phyloP scores from a whole-genome alignment of 2,888 invertebrate genomes.

The Drosophila limbata region DNA sequence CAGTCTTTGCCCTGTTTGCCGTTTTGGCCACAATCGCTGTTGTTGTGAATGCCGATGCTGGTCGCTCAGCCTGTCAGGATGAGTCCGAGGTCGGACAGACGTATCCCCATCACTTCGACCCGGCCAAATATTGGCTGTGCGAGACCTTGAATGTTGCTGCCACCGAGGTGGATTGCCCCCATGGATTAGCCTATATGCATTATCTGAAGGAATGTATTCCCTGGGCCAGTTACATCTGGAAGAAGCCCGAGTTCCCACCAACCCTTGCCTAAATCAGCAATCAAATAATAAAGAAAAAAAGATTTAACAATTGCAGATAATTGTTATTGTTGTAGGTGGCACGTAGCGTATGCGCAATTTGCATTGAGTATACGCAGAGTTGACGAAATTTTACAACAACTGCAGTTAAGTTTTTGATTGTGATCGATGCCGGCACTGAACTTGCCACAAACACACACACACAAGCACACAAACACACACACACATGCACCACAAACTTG shows the following conservation, averaged over 20 bases:
- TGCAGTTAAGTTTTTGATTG: constrained; percentile 22
- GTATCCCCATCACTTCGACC: constrained; percentile 81
- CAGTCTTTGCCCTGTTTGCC: constrained; percentile 59
- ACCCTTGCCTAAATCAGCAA: constrained; percentile 69
- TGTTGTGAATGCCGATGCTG: constrained; percentile 62
- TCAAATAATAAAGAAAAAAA: constrained; percentile 30
- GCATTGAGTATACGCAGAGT: constrained; percentile 48
- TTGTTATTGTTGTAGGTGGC: constrained; percentile 6
- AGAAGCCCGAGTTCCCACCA: constrained; percentile 79
- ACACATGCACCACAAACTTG: neutral
- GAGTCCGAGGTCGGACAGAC: constrained; percentile 74
- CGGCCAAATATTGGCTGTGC: constrained; percentile 83
- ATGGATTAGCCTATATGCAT: constrained; percentile 80
- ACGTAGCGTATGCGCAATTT: constrained; percentile 38
- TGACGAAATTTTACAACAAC: constrained; percentile 20
- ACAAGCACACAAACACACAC: constrained; percentile 6
- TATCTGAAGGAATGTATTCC: constrained; percentile 81
- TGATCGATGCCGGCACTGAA: constrained; percentile 68
- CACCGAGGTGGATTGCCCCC: constrained; percentile 72
- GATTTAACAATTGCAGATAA: constrained; percentile 35
- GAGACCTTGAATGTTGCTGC: constrained; percentile 69
- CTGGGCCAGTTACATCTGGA: constrained; percentile 83
- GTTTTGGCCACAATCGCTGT: constrained; percentile 60
- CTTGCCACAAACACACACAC: constrained; percentile 52
- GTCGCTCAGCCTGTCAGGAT: constrained; percentile 83